These are phyloP conservation scores for Linyphia triangularis DNA, from an alignment of 2,888 invertebrate genomes.

Conservation along the genomic window DNA sequence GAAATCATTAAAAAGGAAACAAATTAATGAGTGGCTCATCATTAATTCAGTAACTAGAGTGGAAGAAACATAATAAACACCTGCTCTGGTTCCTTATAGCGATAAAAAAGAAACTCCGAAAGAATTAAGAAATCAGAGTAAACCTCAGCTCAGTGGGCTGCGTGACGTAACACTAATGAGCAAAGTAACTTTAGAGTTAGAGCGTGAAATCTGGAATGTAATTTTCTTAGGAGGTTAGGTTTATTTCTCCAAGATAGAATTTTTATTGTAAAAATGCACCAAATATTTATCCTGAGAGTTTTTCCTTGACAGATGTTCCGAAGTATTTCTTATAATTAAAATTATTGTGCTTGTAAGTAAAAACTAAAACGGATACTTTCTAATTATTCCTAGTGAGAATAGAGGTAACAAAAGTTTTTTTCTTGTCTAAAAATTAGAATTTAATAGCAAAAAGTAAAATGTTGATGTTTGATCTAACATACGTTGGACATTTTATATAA, in stretches of 20 bases:
- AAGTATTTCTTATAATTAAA: no score
- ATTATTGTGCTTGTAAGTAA: no score
- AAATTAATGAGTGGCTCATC: slow-evolving; percentile 51
- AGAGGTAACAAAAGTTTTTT: no score
- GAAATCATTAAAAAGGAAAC: slow-evolving; percentile 36
- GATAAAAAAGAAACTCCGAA: background rate
- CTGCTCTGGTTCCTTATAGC: background rate
- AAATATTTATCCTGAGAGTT: background rate
- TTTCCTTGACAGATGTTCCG: no score
- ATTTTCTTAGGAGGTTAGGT: background rate
- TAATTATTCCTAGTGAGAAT: no score
- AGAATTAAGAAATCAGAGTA: background rate
- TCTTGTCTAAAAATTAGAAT: no score
- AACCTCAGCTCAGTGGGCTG: background rate
- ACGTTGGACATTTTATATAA: no score
- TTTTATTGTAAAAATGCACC: no score
- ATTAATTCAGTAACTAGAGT: slow-evolving; percentile 39
- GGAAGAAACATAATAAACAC: slow-evolving; percentile 40
- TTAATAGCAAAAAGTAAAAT: no score
- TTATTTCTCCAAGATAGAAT: background rate
- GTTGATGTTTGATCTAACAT: no score
- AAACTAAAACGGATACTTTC: no score
- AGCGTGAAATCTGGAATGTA: background rate
- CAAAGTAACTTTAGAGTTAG: slow-evolving; percentile 10
- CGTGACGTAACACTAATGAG: slow-evolving; percentile 6